phyloP scores from a whole-genome alignment of 2,113 vertebrate genomes.

The Cathartes aura region DNA sequence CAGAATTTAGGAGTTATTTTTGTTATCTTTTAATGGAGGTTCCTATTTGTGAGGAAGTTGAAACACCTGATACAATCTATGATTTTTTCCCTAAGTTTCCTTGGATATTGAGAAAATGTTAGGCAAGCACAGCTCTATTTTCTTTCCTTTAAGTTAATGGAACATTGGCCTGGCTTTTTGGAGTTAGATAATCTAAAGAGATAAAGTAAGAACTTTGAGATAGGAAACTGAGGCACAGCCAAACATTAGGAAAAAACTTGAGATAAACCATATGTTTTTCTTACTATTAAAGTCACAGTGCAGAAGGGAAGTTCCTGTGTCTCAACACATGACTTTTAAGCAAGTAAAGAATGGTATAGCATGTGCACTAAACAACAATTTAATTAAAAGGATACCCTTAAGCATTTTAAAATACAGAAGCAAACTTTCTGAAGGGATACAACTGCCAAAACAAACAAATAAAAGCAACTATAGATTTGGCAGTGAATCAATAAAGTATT shows the following conservation, averaged over 20 bases:
- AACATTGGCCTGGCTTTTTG: background rate
- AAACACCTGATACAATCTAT: background rate
- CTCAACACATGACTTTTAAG: slow-evolving; percentile 11
- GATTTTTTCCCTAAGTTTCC: background rate
- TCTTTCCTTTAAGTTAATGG: background rate
- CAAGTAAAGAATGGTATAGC: background rate
- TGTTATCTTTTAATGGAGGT: background rate
- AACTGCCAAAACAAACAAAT: slow-evolving; percentile 29
- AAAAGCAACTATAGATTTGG: slow-evolving; percentile 10
- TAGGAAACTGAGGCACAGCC: background rate
- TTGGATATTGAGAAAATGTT: background rate
- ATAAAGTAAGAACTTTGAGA: background rate
- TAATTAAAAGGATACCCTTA: slow-evolving; percentile 39
- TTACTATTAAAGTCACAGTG: background rate
- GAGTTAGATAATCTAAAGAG: background rate
- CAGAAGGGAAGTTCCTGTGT: background rate
- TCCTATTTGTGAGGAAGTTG: background rate
- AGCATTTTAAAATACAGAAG: slow-evolving; percentile 47
- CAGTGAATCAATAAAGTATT: slow-evolving; percentile 22
- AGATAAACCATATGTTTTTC: background rate
- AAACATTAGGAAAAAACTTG: background rate
- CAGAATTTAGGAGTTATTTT: background rate
- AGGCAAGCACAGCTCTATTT: background rate
- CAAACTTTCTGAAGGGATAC: slow-evolving; percentile 1
- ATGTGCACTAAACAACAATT: background rate